Evolutionary conservation across 2,113 vertebrate species (phyloP), one percentile per base, ranked within the genome.

Genomic region (Eurystomus gularis): DNA sequence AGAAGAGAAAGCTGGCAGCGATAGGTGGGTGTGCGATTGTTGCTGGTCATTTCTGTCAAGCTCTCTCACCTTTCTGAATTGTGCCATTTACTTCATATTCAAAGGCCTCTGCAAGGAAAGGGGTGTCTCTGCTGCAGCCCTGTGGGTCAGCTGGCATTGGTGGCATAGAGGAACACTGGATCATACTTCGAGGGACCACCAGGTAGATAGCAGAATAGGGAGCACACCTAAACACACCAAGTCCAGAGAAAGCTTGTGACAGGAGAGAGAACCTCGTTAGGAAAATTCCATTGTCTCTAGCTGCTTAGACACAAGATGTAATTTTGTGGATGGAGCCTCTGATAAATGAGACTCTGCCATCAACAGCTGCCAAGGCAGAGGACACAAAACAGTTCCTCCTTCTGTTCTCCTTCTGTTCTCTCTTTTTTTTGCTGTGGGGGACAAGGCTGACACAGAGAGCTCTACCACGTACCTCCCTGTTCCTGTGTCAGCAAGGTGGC

Each of bases 251-350:
- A 77, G 6, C 39, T 60, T 69, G 13, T 58, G 42, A 60, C 20
- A 78, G 12, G 17, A 31, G 31, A 49, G 52, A 82, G 23, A 58
- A 31, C 46, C 16, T 37, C 57, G 15, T n/a, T 39, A 29, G 37
- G 29, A 66, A 51, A 4, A 0, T 18, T 2, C 8, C 46, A 39
- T 35, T 17, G 35, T 29, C 49, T 13, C 0, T 28, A 37, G 54
- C 24, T 49, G 21, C 39, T 66, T 18, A 52, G 55, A 51, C 17
- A 18, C 13, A 42, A 14, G 10, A n/a, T 55, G 13, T 81, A 49
- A 7, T 26, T 62, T 62, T 8, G 37, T 46, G 26, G 21, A 37
- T 66, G 68, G n/a, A 93, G 13, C 9, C 19, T 70, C 49, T 73
- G 26, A 35, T 24, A 69, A 81, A 55, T 17, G 44, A 61, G 88